Conservation (phyloP, 2,888 invertebrate genomes). For the Lordiphosa fenestrarum region DNA sequence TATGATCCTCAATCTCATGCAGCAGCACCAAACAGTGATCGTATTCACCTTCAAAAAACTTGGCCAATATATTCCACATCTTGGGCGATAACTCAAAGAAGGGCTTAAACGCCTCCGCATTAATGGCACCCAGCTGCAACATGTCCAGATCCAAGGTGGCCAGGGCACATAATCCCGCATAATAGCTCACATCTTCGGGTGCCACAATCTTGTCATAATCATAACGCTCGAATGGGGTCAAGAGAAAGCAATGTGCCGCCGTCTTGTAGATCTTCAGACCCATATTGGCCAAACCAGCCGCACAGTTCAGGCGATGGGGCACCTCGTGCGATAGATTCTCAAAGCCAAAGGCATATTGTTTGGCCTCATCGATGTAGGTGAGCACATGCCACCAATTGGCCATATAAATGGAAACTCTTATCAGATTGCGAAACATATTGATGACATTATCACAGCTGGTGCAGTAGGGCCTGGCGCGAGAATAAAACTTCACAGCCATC, state of each 20-base stretch:
- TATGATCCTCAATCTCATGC: conserved; percentile 30
- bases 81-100: conserved; percentile 41
- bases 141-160: conserved; percentile 47
- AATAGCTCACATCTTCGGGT: conserved; percentile 49
- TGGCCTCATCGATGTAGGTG: conserved; percentile 59
- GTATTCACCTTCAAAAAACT: conserved; percentile 29
- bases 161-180: conserved; percentile 47
- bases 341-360: conserved; percentile 51
- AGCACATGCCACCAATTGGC: conserved; percentile 64
- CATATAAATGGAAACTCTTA: conserved; percentile 61
- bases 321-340: conserved; percentile 35
- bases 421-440: conserved; percentile 54
- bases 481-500: conserved; percentile 54
- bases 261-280: conserved; percentile 52
- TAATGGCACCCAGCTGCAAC: conserved; percentile 25
- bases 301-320: conserved; percentile 50
- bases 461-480: conserved; percentile 53
- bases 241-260: conserved; percentile 50
- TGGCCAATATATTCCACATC: conserved; percentile 29
- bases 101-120: conserved; percentile 41
- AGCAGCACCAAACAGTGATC: conserved; percentile 30
- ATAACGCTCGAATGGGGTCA: conserved; percentile 38
- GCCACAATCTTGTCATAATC: conserved; percentile 54
- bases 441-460: conserved; percentile 58
- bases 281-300: conserved; percentile 55